Evolutionary conservation across 2,113 vertebrate genomes (phyloP), one percentile per base, ranked within the genome.

Genomic region (Sceloporus undulatus): DNA sequence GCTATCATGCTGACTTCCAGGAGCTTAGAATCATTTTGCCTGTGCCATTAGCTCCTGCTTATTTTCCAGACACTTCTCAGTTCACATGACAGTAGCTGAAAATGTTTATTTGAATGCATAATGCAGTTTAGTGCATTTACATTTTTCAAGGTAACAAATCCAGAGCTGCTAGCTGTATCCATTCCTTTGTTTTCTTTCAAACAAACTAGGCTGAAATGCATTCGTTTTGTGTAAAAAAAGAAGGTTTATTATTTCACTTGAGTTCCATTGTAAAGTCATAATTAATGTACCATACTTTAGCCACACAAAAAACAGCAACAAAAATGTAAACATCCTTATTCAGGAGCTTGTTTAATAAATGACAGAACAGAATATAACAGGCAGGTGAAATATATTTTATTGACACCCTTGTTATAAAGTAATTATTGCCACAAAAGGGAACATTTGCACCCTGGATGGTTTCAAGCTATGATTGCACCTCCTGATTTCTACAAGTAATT

Each of bases 121-220:
- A 88, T 74, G 4, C 42, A 84, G 66, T 86, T 68, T 19, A n/a
- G 29, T 23, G 27, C 62, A 86, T 86, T 86, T 18, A 3, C 14
- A 59, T 92, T 62, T 95, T 93, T 92, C 85, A 79, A 86, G 62
- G 80, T 29, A 92, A 83, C 48, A 65, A 75, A 90, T 82, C 23
- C 65, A 91, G 66, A 84, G 40, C 29, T 54, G 5, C 21, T 4
- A 84, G 74, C 56, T 5, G 66, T 62, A 19, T 75, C 54, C 75
- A 21, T 23, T 79, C 11, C 27, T 78, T 79, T 56, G 1, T 23
- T 73, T 18, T 59, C 48, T 80, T 91, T 83, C 40, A 42, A 54
- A 5, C 23, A 52, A 87, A 91, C 76, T 86, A 38, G 75, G 87
- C 3, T 9, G 4, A 25, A 71, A 68, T 73, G 0, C 85, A 90